These are phyloP conservation scores for Crypturellus undulatus DNA, from an alignment of 2,113 vertebrate genomes.

Conservation along the genomic window DNA sequence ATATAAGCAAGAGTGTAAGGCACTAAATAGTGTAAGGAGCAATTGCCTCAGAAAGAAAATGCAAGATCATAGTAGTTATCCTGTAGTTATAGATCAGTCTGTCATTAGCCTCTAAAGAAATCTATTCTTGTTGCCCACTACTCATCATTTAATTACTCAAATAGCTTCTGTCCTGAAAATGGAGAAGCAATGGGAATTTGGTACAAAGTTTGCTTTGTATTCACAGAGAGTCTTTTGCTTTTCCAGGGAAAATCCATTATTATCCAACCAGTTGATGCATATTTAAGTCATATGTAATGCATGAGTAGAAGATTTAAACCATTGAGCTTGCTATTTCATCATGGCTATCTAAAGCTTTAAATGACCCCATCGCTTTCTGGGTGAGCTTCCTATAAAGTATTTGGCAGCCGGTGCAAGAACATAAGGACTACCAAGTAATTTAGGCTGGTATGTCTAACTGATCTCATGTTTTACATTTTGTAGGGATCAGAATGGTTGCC, in stretches of 20 bases:
- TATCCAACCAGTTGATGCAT: background rate
- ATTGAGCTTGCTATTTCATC: background rate
- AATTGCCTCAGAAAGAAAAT: slow-evolving; percentile 15
- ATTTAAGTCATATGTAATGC: background rate
- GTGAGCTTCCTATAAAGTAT: background rate
- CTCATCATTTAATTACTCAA: background rate
- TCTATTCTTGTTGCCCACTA: background rate
- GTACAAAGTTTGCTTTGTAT: background rate
- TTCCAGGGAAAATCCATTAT: slow-evolving; percentile 44
- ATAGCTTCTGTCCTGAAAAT: background rate
- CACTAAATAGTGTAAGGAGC: background rate
- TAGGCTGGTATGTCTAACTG: background rate
- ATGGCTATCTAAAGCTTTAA: background rate
- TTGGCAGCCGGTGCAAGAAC: background rate
- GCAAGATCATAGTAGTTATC: background rate
- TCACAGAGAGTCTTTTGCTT: background rate
- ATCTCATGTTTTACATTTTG: background rate
- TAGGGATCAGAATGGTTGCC: background rate
- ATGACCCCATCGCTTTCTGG: background rate
- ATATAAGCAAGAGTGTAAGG: background rate
- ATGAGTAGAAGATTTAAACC: background rate
- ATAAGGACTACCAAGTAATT: background rate
- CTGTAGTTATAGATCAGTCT: too few species aligned
- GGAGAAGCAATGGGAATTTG: background rate
- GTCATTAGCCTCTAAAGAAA: background rate